Evolutionary conservation across 2,113 vertebrate species (phyloP), one percentile per base, ranked within the genome.

Genomic region (Stictonetta naevosa): DNA sequence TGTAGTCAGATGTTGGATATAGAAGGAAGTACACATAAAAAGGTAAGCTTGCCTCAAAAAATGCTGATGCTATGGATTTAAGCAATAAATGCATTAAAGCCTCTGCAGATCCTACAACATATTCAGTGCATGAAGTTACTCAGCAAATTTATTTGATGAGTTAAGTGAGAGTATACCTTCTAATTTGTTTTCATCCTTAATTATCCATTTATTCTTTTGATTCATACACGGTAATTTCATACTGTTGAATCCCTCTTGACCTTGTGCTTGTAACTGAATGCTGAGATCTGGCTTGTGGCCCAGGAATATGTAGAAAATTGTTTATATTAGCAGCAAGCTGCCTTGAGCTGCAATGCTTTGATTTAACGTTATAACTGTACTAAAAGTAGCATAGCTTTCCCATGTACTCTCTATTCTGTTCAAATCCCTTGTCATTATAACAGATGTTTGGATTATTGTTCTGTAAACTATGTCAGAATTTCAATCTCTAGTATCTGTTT

Each of bases 391-490:
- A 95, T 95, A 97, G 97, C 98, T 99, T 99, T 99, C 98, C 98
- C 98, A 98, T 99, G 98, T 98, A 98, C 95, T 98, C 97, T 97
- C 98, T 98, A 98, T 98, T 98, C 98, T 98, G 97, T 92, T 98
- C 98, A 98, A 98, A 98, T 98, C 98, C 98, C 98, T 98, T 98
- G 98, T 99, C 99, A 99, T 98, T 99, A 98, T 98, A 99, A 98
- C 98, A 99, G 98, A 99, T 99, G 99, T 99, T 99, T 99, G 98
- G 98, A 99, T 99, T 99, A 98, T 98, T 98, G 97, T 98, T 99
- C 98, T 99, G 98, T 99, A 99, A 99, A 99, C 99, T 97, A 98
- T 98, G 98, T 99, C 98, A 98, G 98, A 98, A 98, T 99, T 99
- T 99, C 98, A 98, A 98, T 99, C 98, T 99, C 97, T 98, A 98